phyloP scores from a whole-genome alignment of 1,140 invertebrate genomes.

The Aleiodes sp. region DNA sequence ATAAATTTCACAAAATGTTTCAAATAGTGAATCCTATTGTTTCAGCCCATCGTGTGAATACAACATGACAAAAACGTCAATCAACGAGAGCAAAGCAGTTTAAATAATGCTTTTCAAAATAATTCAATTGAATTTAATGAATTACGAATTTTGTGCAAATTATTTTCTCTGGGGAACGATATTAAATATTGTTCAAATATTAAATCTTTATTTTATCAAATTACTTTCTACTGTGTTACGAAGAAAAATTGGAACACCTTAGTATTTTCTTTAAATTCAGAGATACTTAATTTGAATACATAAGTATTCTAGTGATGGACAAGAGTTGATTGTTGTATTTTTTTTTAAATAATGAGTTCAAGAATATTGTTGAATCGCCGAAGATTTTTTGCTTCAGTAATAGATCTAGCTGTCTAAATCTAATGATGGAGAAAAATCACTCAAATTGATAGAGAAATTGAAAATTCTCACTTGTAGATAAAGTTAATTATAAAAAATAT shows the following conservation, averaged over 20 bases:
- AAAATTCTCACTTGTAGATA: too few species aligned
- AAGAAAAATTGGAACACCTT: too few species aligned
- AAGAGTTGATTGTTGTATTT: too few species aligned
- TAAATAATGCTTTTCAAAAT: not conserved
- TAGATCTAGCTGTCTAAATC: too few species aligned
- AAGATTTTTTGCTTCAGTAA: too few species aligned
- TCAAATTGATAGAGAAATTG: too few species aligned
- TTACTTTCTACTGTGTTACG: not conserved
- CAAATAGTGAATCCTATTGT: slow-evolving; percentile 29
- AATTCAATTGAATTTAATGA: not conserved
- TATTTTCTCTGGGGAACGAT: not conserved
- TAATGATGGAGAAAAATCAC: too few species aligned
- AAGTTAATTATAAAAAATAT: too few species aligned
- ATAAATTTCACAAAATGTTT: not conserved
- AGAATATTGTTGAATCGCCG: too few species aligned
- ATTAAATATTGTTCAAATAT: not conserved
- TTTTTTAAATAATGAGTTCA: too few species aligned
- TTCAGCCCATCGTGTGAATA: slow-evolving; percentile 66
- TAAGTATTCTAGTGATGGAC: not conserved
- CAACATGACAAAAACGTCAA: slow-evolving; percentile 55
- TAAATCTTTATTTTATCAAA: not conserved
- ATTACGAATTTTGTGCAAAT: slow-evolving; percentile 1
- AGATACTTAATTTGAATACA: too few species aligned
- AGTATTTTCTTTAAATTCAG: too few species aligned
- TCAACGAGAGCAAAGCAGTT: slow-evolving; percentile 29